Conservation (phyloP, 92 coral and sea anemone species). For the Parazoanthus darwini region DNA sequence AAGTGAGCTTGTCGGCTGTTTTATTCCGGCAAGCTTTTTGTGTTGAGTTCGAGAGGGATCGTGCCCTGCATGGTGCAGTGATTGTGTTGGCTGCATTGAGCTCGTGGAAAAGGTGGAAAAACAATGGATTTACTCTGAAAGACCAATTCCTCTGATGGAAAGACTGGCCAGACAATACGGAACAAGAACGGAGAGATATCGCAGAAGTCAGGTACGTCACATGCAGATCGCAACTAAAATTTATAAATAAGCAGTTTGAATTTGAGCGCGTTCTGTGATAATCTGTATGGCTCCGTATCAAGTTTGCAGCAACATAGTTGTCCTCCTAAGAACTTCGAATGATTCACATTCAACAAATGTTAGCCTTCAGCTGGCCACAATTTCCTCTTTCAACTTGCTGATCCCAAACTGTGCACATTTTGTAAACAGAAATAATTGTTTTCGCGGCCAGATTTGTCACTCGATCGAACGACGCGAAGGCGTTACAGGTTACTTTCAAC, state of each 20-base stretch:
- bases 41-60: neutral
- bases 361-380: neutral
- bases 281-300: neutral
- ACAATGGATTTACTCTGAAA: slow-evolving; percentile 1
- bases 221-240: neutral
- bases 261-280: slow-evolving; percentile 8
- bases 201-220: slow-evolving; percentile 14
- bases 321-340: no score
- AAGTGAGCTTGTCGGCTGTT: neutral
- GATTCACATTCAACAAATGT: slow-evolving; percentile 4
- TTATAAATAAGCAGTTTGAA: no score
- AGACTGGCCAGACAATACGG: slow-evolving; percentile 14
- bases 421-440: neutral
- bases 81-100: neutral
- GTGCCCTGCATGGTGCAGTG: neutral
- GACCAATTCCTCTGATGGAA: slow-evolving; percentile 15
- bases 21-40: neutral
- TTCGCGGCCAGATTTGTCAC: neutral
- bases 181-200: slow-evolving; percentile 20
- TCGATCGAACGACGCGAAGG: neutral
- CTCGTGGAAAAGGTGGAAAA: neutral
- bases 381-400: neutral
- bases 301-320: neutral
- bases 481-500: no score
- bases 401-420: neutral